Percentiles rank a stretch among this genome's conserved stretches.
Conservation (phyloP, 1,140 invertebrate species). For the Hylyphantes graminicola region DNA sequence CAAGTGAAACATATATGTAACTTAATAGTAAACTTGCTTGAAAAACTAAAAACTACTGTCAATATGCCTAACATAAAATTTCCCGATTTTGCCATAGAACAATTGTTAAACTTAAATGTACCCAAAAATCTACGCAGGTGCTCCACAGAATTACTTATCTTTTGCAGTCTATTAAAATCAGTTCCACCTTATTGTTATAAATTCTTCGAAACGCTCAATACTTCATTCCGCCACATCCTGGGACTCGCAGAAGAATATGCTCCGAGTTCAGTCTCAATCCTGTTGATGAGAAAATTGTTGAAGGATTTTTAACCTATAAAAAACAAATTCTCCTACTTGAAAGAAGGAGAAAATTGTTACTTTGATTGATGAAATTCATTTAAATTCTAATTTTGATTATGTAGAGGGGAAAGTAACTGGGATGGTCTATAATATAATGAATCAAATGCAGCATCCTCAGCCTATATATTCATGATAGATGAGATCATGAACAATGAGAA, state of each 20-base stretch:
- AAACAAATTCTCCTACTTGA: not conserved
- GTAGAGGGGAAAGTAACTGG: not conserved
- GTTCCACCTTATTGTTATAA: not conserved
- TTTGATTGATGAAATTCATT: constrained; percentile 2
- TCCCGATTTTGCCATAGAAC: not conserved
- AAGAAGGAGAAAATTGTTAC: not conserved
- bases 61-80: too few species aligned
- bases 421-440: not conserved
- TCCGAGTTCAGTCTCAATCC: not conserved
- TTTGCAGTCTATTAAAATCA: not conserved
- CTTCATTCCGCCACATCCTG: not conserved
- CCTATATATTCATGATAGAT: not conserved
- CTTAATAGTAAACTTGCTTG: too few species aligned
- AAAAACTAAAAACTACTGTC: too few species aligned
- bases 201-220: not conserved
- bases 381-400: not conserved
- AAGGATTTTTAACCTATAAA: not conserved
- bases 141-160: not conserved
- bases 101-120: not conserved
- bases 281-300: not conserved
- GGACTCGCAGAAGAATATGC: not conserved
- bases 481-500: too few species aligned
- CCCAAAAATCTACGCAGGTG: not conserved
- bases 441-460: not conserved
- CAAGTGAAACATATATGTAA: too few species aligned